These are phyloP conservation scores for Acanthochromis polyacanthus DNA, from an alignment of 2,113 vertebrate genomes.

Conservation along the genomic window DNA sequence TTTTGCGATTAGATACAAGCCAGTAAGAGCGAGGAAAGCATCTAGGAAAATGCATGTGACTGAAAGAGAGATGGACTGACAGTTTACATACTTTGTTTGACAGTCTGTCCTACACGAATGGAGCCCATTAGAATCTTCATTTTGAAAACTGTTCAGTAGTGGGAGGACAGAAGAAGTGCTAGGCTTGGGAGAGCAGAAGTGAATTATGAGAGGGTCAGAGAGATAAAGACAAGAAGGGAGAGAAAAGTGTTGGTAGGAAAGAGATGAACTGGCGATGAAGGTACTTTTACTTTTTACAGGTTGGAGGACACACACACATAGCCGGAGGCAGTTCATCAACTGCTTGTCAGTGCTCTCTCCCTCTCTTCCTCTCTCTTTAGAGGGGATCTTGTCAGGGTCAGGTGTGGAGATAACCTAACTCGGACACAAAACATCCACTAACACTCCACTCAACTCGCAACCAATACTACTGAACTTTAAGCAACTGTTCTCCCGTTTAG, in stretches of 20 bases:
- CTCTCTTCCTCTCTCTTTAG: conserved; percentile 30
- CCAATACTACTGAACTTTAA: conserved; percentile 20
- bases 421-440: conserved; percentile 38
- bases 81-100: conserved; percentile 48
- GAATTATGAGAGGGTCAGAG: conserved; percentile 40
- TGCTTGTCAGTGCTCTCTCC: conserved; percentile 50
- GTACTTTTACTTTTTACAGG: conserved; percentile 62
- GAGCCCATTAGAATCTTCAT: conserved; percentile 38
- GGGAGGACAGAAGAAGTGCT: conserved; percentile 20
- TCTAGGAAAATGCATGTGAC: conserved; percentile 20
- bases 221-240: conserved; percentile 35
- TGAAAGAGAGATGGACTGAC: conserved; percentile 51
- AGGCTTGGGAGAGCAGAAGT: conserved; percentile 8
- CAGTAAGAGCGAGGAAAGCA: conserved; percentile 22
- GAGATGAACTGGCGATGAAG: conserved; percentile 44
- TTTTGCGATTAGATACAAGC: conserved; percentile 48
- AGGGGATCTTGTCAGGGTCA: conserved; percentile 64
- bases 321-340: conserved; percentile 77
- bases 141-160: conserved; percentile 38
- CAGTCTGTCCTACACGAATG: conserved; percentile 64
- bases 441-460: conserved; percentile 22
- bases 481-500: neutral
- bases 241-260: conserved; percentile 13
- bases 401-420: conserved; percentile 50
- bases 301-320: conserved; percentile 63